A percentile compares a stretch with the other conserved stretches of the same genome.
phyloP scores from a whole-genome alignment of 2,888 invertebrate species.

The Oscheius sp. region DNA sequence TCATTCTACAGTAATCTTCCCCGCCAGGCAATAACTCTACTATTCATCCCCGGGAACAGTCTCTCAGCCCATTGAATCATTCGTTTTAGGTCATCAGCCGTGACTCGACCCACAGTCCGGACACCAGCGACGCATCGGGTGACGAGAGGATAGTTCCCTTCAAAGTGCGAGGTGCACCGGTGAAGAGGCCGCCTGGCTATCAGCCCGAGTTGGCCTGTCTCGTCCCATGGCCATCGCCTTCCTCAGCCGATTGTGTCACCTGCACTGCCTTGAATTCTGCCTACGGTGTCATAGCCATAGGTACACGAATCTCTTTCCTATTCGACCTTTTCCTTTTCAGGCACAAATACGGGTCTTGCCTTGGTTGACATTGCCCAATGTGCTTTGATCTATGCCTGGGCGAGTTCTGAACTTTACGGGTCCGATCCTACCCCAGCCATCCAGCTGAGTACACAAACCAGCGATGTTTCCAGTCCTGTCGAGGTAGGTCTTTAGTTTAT shows the following conservation, averaged over 20 bases:
- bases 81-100: conserved; percentile 50
- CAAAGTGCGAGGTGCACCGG: conserved; percentile 81
- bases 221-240: conserved; percentile 80
- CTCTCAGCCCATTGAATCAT: not conserved
- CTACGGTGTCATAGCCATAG: conserved; percentile 82
- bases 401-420: conserved; percentile 64
- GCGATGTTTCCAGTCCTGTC: conserved; percentile 50
- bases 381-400: conserved; percentile 68
- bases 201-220: conserved; percentile 91
- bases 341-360: conserved; percentile 53
- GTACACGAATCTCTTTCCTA: conserved; percentile 29
- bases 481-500: conserved; percentile 41
- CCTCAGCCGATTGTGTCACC: conserved; percentile 86
- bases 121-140: conserved; percentile 59
- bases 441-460: conserved; percentile 50
- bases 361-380: conserved; percentile 63
- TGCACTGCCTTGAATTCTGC: conserved; percentile 93
- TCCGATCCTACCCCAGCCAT: conserved; percentile 64
- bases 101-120: conserved; percentile 56
- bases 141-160: conserved; percentile 61
- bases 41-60: not conserved
- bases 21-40: conserved; percentile 20
- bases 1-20: conserved; percentile 13
- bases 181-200: conserved; percentile 93
- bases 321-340: conserved; percentile 18